Conservation (phyloP, 2,888 invertebrate genomes). For the Pherbina coryleti region DNA sequence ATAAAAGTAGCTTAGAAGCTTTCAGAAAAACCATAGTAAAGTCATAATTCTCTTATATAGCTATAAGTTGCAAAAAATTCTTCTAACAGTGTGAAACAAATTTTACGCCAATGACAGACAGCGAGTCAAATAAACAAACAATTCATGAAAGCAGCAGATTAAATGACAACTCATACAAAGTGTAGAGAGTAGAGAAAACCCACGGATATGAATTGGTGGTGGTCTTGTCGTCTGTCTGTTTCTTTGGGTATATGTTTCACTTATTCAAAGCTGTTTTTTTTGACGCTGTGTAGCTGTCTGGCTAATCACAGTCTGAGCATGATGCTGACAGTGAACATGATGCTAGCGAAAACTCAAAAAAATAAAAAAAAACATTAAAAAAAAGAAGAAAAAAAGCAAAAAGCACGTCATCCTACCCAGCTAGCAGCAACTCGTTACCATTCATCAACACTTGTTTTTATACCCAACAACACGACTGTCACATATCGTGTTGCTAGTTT, state of each 20-base stretch:
- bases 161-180: neutral
- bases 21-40: too few relatives aligned
- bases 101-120: too few relatives aligned
- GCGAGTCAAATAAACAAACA: neutral
- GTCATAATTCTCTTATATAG: too few relatives aligned
- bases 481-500: neutral
- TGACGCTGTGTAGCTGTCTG: neutral
- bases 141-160: neutral
- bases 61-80: too few relatives aligned
- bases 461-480: neutral
- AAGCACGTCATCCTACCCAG: too few relatives aligned
- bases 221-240: too few relatives aligned
- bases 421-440: neutral
- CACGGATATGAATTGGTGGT: too few relatives aligned
- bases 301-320: neutral
- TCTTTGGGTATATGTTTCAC: neutral
- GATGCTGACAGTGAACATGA: conserved; percentile 4
- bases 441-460: conserved; percentile 8
- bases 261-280: neutral
- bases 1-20: too few relatives aligned
- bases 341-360: neutral
- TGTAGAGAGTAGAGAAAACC: too few relatives aligned
- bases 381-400: too few relatives aligned
- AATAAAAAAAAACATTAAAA: too few relatives aligned
- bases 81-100: too few relatives aligned